Evolutionary conservation across 2,888 invertebrate species (phyloP).

Genomic region (Drosophila birchii): DNA sequence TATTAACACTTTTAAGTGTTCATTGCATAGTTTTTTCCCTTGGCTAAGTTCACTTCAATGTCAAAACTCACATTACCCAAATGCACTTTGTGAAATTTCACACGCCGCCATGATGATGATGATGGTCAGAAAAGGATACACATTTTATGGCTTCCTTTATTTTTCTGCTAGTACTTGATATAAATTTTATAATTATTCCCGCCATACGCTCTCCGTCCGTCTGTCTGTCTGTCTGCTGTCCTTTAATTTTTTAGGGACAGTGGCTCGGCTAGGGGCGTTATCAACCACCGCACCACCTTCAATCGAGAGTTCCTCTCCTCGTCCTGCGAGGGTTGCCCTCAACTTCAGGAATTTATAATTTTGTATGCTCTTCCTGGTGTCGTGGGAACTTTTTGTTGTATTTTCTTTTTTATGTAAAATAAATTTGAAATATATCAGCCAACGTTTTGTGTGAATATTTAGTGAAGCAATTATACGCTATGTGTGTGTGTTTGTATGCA

Average conservation of each 20-base stretch:
- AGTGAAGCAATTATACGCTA: constrained; percentile 35
- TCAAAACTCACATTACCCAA: constrained; percentile 36
- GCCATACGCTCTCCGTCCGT: constrained; percentile 53
- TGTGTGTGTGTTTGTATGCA: not conserved
- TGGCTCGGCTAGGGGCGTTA: constrained; percentile 27
- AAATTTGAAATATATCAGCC: constrained; percentile 46
- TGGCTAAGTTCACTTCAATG: constrained; percentile 7
- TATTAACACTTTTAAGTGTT: constrained; percentile 14
- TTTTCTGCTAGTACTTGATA: constrained; percentile 65
- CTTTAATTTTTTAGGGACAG: constrained; percentile 20
- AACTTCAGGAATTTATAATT: constrained; percentile 72
- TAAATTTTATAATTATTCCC: constrained; percentile 79
- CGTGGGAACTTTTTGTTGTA: constrained; percentile 64
- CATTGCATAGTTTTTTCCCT: not conserved
- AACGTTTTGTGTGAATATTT: constrained; percentile 38
- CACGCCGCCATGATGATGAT: constrained; percentile 51
- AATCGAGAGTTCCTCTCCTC: constrained; percentile 33
- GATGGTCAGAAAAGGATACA: constrained; percentile 64
- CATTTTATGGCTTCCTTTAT: constrained; percentile 69
- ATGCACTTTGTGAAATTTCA: constrained; percentile 63
- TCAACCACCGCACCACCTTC: constrained; percentile 65
- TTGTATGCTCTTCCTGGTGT: constrained; percentile 49
- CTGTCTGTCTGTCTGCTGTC: constrained; percentile 47
- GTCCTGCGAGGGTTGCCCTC: constrained; percentile 46
- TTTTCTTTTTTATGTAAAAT: constrained; percentile 22